phyloP scores from a whole-genome alignment of 2,888 invertebrate species.

The Drepanosiphum platanoidis region DNA sequence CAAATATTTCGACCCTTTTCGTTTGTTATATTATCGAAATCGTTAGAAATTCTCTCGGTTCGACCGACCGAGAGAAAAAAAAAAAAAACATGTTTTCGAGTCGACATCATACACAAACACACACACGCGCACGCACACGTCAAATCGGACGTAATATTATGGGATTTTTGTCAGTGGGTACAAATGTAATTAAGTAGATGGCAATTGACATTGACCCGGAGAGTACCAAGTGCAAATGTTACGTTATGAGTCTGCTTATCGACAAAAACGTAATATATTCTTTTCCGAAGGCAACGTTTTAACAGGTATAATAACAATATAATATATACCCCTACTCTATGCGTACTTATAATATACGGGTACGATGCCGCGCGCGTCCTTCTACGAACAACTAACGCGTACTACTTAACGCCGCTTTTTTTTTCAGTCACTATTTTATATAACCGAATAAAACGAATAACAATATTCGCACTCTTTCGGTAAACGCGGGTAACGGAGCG shows the following conservation, averaged over 20 bases:
- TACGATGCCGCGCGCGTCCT: no score
- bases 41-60: neutral
- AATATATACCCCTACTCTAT: no score
- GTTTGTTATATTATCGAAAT: neutral
- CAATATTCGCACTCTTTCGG: neutral
- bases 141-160: neutral
- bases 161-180: neutral
- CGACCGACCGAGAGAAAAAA: neutral
- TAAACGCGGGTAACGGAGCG: neutral
- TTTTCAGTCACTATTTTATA: neutral
- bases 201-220: neutral
- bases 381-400: neutral
- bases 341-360: no score
- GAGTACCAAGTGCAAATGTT: neutral
- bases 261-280: neutral
- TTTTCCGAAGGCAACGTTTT: neutral
- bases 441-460: neutral
- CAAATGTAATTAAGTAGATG: neutral
- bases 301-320: neutral
- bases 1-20: neutral
- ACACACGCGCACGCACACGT: no score
- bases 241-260: neutral
- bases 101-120: no score
- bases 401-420: neutral
- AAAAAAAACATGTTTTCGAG: slow-evolving; percentile 2